phyloP scores from a whole-genome alignment of 2,113 vertebrate genomes.

The Ramphastos sulfuratus region DNA sequence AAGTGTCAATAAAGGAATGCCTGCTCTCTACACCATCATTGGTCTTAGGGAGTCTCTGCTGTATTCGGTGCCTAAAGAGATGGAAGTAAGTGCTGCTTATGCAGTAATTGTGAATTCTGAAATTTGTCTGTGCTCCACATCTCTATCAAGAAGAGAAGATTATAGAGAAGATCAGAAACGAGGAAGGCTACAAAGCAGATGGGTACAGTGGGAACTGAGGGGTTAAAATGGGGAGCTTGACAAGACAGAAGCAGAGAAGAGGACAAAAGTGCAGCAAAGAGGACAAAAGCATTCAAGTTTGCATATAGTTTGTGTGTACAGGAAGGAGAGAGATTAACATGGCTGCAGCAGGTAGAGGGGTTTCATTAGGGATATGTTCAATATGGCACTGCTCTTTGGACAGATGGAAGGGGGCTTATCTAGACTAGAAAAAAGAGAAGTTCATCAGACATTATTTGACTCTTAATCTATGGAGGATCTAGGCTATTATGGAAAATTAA shows the following conservation, averaged over 20 bases:
- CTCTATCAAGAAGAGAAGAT: neutral
- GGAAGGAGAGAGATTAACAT: neutral
- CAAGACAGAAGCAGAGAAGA: neutral
- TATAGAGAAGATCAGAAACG: neutral
- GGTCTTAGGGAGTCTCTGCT: too few species aligned
- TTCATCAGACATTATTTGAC: neutral
- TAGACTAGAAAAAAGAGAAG: neutral
- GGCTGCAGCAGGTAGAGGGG: neutral
- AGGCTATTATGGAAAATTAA: conserved; percentile 28
- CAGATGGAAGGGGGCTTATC: conserved; percentile 38
- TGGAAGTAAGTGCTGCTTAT: neutral
- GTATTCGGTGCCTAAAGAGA: neutral
- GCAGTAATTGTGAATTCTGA: neutral
- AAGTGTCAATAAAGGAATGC: too few species aligned
- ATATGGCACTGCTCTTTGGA: neutral
- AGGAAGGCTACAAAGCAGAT: neutral
- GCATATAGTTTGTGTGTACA: neutral
- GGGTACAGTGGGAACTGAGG: neutral
- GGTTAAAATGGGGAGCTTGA: neutral
- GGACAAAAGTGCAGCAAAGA: neutral
- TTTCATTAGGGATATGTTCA: neutral
- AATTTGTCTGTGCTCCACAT: neutral
- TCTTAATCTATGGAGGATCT: neutral
- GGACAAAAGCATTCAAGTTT: neutral
- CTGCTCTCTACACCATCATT: too few species aligned